A percentile compares a stretch with the other conserved stretches of the same genome.
Evolutionary conservation across 2,113 vertebrate genomes (phyloP).

Genomic region (Pelecanus crispus): DNA sequence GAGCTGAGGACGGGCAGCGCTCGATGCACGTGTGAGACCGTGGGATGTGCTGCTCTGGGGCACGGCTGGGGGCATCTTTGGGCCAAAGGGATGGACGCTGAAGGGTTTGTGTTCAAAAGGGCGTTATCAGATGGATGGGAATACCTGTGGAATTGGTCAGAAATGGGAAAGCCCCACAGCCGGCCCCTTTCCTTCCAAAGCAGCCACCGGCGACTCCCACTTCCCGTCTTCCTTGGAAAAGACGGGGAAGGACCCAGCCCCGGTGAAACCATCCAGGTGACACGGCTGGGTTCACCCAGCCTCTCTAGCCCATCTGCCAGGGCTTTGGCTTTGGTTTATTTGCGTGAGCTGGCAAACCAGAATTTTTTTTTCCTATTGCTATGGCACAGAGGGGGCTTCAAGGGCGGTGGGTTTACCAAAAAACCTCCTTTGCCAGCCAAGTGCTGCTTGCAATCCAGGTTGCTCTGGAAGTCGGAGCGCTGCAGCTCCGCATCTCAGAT

Average conservation of each 20-base stretch:
- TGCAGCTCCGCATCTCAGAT: fast-evolving
- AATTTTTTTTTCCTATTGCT: fast-evolving
- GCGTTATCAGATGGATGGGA: fast-evolving
- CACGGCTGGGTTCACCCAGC: fast-evolving
- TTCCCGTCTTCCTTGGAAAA: fast-evolving
- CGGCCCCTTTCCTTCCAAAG: background rate
- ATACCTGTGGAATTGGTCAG: background rate
- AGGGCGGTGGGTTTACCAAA: fast-evolving
- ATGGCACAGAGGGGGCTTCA: background rate
- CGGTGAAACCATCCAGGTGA: fast-evolving
- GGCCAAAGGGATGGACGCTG: background rate
- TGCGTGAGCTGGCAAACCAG: background rate
- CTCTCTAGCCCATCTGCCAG: background rate
- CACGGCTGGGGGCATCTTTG: background rate
- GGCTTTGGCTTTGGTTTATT: background rate
- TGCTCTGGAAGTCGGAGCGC: fast-evolving
- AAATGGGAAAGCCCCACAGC: background rate
- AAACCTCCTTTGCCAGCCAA: background rate
- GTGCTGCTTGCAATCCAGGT: fast-evolving
- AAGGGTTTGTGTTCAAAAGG: background rate
- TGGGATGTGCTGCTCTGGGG: background rate
- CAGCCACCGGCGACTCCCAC: fast-evolving
- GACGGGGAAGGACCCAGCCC: background rate
- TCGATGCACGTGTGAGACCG: fast-evolving
- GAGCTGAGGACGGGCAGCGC: background rate